Base-by-base conservation (phyloP, 2,797 vertebrate genomes). In the Meda fulgida region DNA sequence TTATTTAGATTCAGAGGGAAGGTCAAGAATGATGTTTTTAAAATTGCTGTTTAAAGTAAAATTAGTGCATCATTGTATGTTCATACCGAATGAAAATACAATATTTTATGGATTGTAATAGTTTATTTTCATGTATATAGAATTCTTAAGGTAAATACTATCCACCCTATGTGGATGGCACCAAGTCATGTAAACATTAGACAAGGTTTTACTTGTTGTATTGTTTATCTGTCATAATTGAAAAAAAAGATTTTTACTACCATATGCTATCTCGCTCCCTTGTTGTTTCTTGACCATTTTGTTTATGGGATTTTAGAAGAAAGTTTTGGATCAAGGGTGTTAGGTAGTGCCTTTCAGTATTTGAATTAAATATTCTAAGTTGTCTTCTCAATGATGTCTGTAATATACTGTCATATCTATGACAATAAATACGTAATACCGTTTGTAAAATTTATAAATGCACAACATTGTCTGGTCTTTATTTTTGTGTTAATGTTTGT, bases 121-220 rank as follows among this genome's bases (percentile, higher is more conserved):
- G 77, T 72, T 43, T 63, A 83, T 85, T 89, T 83, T 67, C 85
- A 69, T 95, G 93, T 95, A 93, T 78, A 93, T 93, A 93, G 69
- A 79, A 40, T 81, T 78, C 36, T 26, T 67, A 69, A 46, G 63
- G 71, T 67, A 83, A 70, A 72, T 84, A 77, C 36, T 81, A 80
- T 89, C 78, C 73, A 84, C 84, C 75, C 63, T 43, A 85, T 21
- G 78, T 87, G 87, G 89, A 90, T 92, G 91, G 91, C 91, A 92
- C 84, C 88, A 85, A 87, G 89, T 90, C 89, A 89, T 93, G 84
- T 92, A 87, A 88, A 89, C 83, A 84, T 92, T 93, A 93, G 92
- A 95, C 94, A 95, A 95, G 94, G 94, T 96, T 95, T 93, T 94
- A 95, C 94, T 95, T 95, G 94, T 95, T 92, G 90, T 93, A 88